phyloP scores from a whole-genome alignment of 2,888 invertebrate genomes.

The Chaetoderma sp. region DNA sequence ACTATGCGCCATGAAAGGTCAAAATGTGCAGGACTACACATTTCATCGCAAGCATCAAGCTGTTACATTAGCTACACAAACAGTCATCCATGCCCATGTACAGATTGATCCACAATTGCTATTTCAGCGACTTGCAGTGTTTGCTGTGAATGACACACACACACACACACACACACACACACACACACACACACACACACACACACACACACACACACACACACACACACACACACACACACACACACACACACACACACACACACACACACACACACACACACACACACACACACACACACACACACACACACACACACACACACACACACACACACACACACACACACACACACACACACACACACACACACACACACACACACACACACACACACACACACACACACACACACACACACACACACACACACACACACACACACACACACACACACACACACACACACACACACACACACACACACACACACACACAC shows the following conservation, averaged over 20 bases:
- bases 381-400: not conserved
- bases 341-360: not conserved
- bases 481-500: not conserved
- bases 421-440: not conserved
- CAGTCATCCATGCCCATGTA: no score
- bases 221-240: not conserved
- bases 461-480: not conserved
- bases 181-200: not conserved
- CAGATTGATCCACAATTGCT: no score
- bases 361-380: not conserved
- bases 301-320: not conserved
- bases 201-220: not conserved
- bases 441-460: not conserved
- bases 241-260: not conserved
- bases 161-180: not conserved
- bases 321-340: conserved; percentile 1
- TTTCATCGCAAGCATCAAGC: no score
- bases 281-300: not conserved
- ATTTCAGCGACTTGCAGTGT: no score
- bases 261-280: not conserved
- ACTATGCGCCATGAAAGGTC: no score
- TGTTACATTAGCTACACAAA: no score
- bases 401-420: not conserved
- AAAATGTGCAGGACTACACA: no score
- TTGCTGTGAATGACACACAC: no score